Evolutionary conservation across 1,140 invertebrate species (phyloP), one percentile per base, ranked within the genome.

Genomic region (Temnothorax longispinosus): DNA sequence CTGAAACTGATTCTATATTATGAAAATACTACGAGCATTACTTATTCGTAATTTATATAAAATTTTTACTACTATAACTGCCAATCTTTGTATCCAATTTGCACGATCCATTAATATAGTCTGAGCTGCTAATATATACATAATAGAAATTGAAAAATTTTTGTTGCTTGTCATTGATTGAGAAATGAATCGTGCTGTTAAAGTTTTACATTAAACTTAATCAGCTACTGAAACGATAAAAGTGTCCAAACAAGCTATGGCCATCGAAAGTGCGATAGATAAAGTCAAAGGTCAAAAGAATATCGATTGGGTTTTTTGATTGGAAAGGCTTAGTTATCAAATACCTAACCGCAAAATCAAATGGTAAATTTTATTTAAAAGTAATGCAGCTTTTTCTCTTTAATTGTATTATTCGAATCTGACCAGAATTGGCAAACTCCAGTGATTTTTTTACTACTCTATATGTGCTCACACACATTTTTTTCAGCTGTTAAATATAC

Each of bases 121-220:
- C 1, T 38, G 2, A 64, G 15, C 15, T 8, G 32, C 32, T 64
- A 2, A 35, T 21, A 62, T 6, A 62, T 10, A 62, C 10, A 62
- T 10, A 64, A 62, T 5, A 54, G 18, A 54, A 54, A 62, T 64
- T 64, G 2, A 64, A 35, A 27, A 64, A 62, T 15, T 62, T 3
- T 64, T 64, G 8, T 64, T 64, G 15, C 27, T 52, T 52, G 15
- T 56, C 18, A 6, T 54, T 35, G 7, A 2, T 6, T 38, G 15
- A 64, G 2, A 64, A 64, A 64, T 35, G 2, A 64, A 64, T 8
- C 5, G 3, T 62, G 15, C 7, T 38, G 3, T 64, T 56, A 56
- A 56, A 56, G n/a, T 56, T 64, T 64, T 64, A 64, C 7, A 64
- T 64, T 64, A 64, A 18, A 64, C 11, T 64, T 64, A 64, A 64